A percentile compares a stretch with the other conserved stretches of the same genome.
Evolutionary conservation across 1,140 invertebrate species (phyloP).

Genomic region (Drosophila simulans): DNA sequence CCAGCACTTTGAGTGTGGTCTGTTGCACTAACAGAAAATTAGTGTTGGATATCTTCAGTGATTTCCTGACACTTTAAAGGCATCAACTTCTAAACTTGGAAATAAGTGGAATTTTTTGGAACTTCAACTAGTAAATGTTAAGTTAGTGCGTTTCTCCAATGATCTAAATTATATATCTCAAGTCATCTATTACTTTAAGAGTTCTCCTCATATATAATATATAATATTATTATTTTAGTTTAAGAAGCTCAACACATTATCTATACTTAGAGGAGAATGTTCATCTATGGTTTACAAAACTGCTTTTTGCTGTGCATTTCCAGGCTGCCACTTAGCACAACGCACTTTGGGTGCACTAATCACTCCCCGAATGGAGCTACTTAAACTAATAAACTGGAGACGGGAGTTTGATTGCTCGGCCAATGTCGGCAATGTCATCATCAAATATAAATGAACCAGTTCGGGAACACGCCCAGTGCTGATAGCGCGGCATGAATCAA

Average conservation of each 20-base stretch:
- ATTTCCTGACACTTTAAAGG: background rate
- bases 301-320: background rate
- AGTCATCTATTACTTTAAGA: too few relatives aligned
- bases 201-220: too few relatives aligned
- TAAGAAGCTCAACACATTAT: too few relatives aligned
- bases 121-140: too few relatives aligned
- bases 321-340: background rate
- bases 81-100: too few relatives aligned
- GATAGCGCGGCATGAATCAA: slow-evolving; percentile 76
- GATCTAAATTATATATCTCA: too few relatives aligned
- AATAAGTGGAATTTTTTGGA: background rate
- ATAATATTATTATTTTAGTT: too few relatives aligned
- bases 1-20: slow-evolving; percentile 49
- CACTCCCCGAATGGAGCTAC: slow-evolving; percentile 75
- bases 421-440: slow-evolving; percentile 70
- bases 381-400: slow-evolving; percentile 75
- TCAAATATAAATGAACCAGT: slow-evolving; percentile 54
- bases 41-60: background rate
- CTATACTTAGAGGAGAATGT: too few relatives aligned
- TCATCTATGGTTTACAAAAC: too few relatives aligned
- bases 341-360: slow-evolving; percentile 48
- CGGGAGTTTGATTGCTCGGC: slow-evolving; percentile 30
- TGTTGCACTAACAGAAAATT: slow-evolving; percentile 17
- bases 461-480: slow-evolving; percentile 69
- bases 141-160: too few relatives aligned